Evolutionary conservation across 2,888 invertebrate genomes (phyloP), one percentile per base, ranked within the genome.

Genomic region (Cantharis rustica): DNA sequence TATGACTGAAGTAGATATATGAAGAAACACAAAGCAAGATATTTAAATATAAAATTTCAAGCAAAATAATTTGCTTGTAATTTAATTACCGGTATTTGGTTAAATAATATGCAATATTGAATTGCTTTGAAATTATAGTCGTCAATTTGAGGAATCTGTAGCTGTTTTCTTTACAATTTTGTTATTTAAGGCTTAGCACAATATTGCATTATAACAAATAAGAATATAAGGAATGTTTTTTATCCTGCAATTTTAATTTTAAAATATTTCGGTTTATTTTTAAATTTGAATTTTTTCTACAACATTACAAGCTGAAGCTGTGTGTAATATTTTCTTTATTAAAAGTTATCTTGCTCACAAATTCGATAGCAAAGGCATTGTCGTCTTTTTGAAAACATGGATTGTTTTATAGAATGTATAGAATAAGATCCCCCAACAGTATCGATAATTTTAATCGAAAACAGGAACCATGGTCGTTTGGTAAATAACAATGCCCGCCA

Each of bases 361-460:
- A n/a, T n/a, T 63, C 11, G 20, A 66, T 66, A 66, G n/a, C 23
- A 66, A 16, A 66, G 64, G 17, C 17, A 16, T 63, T 66, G 64
- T 66, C 64, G 64, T 23, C 15, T n/a, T 15, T 66, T 66, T 66
- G 20, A 17, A 17, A 66, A 66, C 17, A 66, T n/a, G 64, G n/a
- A n/a, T 20, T 20, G 17, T 66, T 17, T 66, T 20, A 20, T 23
- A 20, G 11, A 66, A 66, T 66, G 64, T 66, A 23, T 66, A 20
- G 64, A 66, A 16, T 66, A 66, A 23, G 23, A 66, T 20, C 64
- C 64, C 16, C 61, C 64, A 47, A 61, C 66, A 71, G 47, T 63
- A 69, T 73, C 73, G 73, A 73, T 73, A 73, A 73, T 73, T 73
- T 73, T 69, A 73, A 73, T 73, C 69, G 69, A 73, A 73, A 68